These are phyloP conservation scores for Rhabditoides inermis DNA, from an alignment of 2,888 invertebrate species.

Conservation along the genomic window DNA sequence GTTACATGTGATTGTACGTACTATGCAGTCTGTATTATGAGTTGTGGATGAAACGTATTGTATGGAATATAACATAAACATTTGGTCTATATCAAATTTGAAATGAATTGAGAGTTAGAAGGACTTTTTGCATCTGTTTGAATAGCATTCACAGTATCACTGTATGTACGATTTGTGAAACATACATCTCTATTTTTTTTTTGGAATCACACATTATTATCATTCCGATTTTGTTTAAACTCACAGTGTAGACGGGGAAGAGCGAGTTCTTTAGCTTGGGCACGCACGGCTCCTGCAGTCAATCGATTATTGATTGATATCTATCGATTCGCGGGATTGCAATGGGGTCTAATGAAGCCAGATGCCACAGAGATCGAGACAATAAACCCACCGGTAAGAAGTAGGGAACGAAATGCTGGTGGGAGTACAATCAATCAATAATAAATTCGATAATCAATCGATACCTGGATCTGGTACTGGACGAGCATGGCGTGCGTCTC, in stretches of 20 bases:
- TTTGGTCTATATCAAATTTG: too few species aligned
- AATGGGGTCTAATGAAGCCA: neutral
- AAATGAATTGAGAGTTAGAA: too few species aligned
- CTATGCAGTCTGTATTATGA: too few species aligned
- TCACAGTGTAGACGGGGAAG: conserved; percentile 41
- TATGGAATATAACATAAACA: too few species aligned
- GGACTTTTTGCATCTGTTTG: too few species aligned
- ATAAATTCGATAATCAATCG: neutral
- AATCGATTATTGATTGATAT: neutral
- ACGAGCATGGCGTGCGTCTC: conserved; percentile 30
- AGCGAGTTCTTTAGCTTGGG: conserved; percentile 46
- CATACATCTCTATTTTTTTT: too few species aligned
- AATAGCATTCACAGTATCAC: too few species aligned
- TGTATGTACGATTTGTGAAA: too few species aligned
- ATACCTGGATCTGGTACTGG: conserved; percentile 27
- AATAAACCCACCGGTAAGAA: neutral
- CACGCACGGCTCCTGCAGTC: conserved; percentile 35
- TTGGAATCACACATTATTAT: too few species aligned
- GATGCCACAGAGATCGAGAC: neutral
- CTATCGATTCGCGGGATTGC: neutral
- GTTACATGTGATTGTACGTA: too few species aligned
- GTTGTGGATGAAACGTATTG: too few species aligned
- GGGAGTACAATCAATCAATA: neutral
- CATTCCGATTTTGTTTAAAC: too few species aligned
- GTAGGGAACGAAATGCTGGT: neutral